Evolutionary conservation across 92 coral and sea anemone genomes (phyloP).

Genomic region (Phymanthus crucifer): DNA sequence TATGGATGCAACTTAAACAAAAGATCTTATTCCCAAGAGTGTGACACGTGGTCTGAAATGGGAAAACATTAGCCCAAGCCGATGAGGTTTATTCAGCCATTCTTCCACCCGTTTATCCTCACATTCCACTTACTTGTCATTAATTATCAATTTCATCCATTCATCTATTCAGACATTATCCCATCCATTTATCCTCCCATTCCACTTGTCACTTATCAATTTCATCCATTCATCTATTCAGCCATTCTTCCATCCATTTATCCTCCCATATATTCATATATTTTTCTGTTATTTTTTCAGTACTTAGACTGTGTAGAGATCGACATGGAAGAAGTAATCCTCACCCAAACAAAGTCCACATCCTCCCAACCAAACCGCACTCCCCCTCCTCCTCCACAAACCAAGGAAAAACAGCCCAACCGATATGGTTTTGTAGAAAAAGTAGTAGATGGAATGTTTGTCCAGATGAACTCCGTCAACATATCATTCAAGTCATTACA

Average conservation of each 20-base stretch:
- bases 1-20: too few species aligned
- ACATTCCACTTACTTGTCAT: too few species aligned
- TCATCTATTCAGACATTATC: too few species aligned
- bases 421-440: slow-evolving; percentile 98
- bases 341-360: slow-evolving; percentile 24
- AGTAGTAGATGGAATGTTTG: slow-evolving; percentile 98
- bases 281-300: slow-evolving; percentile 35
- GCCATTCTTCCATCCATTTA: neutral
- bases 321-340: slow-evolving; percentile 68
- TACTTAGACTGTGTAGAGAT: slow-evolving; percentile 81
- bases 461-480: slow-evolving; percentile 90
- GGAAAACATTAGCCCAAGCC: too few species aligned
- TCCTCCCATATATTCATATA: neutral
- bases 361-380: slow-evolving; percentile 15
- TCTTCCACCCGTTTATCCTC: too few species aligned
- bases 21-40: too few species aligned
- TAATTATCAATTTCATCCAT: too few species aligned
- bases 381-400: slow-evolving; percentile 43
- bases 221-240: neutral
- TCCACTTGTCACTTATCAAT: too few species aligned
- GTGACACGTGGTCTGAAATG: too few species aligned
- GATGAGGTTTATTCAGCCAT: too few species aligned
- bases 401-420: slow-evolving; percentile 77
- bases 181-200: too few species aligned
- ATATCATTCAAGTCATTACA: slow-evolving; percentile 88